These are phyloP conservation scores for Stichopus chloronotus DNA, from an alignment of 35 echinoderm and acorn worm species.

Conservation along the genomic window DNA sequence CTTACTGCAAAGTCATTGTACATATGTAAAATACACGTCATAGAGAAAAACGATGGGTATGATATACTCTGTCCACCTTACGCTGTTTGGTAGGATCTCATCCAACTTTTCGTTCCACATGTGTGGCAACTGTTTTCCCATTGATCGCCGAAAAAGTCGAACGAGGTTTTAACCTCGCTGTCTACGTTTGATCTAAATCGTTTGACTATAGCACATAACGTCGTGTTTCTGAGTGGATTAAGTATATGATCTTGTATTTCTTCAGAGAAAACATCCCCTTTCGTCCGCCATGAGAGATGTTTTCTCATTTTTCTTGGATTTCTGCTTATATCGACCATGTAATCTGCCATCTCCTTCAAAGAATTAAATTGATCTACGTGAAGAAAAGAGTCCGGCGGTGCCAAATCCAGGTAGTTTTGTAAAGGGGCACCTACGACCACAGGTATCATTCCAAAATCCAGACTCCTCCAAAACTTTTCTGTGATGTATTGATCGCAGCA, in stretches of 20 bases:
- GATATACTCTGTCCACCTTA: no score
- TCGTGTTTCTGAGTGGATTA: conserved; percentile 40
- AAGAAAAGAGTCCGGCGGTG: conserved; percentile 40
- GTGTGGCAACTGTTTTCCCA: conserved; percentile 32
- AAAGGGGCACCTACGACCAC: conserved; percentile 51
- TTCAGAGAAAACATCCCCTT: conserved; percentile 13
- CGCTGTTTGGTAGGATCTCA: conserved; percentile 12
- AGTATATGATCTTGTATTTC: conserved; percentile 54
- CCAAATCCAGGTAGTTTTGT: conserved; percentile 23
- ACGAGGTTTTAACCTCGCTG: neutral
- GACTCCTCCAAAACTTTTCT: conserved; percentile 55
- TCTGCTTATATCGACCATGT: conserved; percentile 9
- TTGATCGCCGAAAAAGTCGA: conserved; percentile 33
- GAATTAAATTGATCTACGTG: conserved; percentile 55
- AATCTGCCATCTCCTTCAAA: conserved; percentile 36
- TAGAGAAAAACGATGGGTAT: no score
- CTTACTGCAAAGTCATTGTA: no score
- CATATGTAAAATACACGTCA: no score
- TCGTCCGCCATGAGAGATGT: conserved; percentile 20
- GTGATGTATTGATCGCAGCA: conserved; percentile 51
- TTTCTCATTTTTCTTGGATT: conserved; percentile 29
- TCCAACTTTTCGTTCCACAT: conserved; percentile 41
- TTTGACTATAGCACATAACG: conserved; percentile 31
- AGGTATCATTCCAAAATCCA: conserved; percentile 55
- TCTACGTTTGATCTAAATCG: neutral